Evolutionary conservation across 1,140 invertebrate species (phyloP).

Genomic region (Papilio dardanus): DNA sequence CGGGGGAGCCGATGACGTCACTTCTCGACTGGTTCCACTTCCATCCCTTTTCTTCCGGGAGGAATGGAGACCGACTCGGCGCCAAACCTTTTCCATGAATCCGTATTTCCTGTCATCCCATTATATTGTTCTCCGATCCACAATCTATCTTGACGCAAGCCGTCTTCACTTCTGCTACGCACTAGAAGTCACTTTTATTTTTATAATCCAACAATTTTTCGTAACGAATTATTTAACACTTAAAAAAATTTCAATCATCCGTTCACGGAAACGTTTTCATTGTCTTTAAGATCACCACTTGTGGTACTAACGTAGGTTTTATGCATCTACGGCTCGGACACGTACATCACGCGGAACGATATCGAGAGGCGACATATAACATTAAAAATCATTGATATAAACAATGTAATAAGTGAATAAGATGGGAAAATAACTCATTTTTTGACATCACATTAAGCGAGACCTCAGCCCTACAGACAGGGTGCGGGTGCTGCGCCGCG

Average conservation of each 20-base stretch:
- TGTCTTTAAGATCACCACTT: conserved; percentile 56
- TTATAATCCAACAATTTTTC: not conserved
- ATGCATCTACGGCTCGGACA: not conserved
- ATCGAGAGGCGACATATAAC: not conserved
- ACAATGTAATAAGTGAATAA: conserved; percentile 12
- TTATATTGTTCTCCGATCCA: conserved; percentile 59
- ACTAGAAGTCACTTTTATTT: not conserved
- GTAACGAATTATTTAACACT: not conserved
- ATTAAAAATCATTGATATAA: conserved; percentile 19
- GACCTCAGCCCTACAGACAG: conserved; percentile 72
- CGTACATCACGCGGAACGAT: not conserved
- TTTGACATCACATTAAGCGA: conserved; percentile 77
- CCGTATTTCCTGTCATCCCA: conserved; percentile 79
- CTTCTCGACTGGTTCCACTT: conserved; percentile 75
- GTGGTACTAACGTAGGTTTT: conserved; percentile 34
- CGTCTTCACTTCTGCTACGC: conserved; percentile 41
- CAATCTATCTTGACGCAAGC: conserved; percentile 47
- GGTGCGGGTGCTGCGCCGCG: conserved; percentile 69
- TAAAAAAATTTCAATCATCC: conserved; percentile 17
- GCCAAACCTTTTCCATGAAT: conserved; percentile 83
- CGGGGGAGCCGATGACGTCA: conserved; percentile 63
- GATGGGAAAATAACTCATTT: conserved; percentile 46
- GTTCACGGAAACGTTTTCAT: conserved; percentile 70
- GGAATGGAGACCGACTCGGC: conserved; percentile 81
- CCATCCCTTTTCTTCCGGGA: conserved; percentile 82